These are phyloP conservation scores for Orycteropus afer DNA, from an alignment of 2,113 vertebrate species.

Conservation along the genomic window DNA sequence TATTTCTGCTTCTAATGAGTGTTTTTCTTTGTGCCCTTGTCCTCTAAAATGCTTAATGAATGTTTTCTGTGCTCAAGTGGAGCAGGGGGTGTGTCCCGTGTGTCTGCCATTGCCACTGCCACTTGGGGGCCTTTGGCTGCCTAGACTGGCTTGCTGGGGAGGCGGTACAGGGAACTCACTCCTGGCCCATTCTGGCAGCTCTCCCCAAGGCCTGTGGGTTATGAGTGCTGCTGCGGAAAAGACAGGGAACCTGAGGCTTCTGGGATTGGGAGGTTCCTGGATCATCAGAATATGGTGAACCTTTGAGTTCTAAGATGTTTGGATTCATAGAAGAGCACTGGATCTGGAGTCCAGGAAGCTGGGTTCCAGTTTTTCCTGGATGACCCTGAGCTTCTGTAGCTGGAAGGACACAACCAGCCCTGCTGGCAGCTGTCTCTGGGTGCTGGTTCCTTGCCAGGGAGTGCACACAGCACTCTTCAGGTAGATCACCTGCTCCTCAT, in stretches of 20 bases:
- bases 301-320: neutral
- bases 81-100: conserved; percentile 2
- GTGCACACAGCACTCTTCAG: neutral
- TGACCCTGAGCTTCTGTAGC: neutral
- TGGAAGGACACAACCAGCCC: neutral
- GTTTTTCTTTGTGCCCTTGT: conserved; percentile 66
- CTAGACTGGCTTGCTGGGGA: neutral
- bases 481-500: neutral
- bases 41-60: conserved; percentile 61
- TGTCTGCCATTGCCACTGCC: neutral
- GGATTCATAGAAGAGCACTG: neutral
- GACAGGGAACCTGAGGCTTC: neutral
- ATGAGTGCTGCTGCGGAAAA: rapidly evolving
- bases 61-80: neutral
- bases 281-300: rapidly evolving
- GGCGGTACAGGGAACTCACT: neutral
- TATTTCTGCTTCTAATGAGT: conserved; percentile 63
- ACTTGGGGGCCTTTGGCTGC: neutral
- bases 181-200: neutral
- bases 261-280: neutral
- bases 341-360: neutral
- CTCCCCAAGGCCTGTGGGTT: neutral
- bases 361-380: neutral
- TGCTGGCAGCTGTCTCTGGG: rapidly evolving
- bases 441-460: neutral